These are phyloP conservation scores for Rousettus madagascariensis DNA, from an alignment of 2,797 vertebrate species.

Conservation along the genomic window DNA sequence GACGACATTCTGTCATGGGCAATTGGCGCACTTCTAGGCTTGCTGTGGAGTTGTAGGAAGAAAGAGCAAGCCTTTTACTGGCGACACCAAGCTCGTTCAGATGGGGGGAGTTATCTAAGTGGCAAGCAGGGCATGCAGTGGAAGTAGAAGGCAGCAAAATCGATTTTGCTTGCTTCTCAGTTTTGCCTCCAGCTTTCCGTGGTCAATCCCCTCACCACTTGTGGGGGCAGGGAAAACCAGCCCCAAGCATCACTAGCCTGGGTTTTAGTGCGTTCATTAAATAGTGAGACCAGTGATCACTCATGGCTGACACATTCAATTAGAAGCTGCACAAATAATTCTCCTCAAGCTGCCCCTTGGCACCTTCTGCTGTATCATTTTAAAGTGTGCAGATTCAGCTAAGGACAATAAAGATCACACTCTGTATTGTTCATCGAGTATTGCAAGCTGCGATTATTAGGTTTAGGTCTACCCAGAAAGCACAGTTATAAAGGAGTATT, in stretches of 20 bases:
- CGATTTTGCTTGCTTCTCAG: not conserved
- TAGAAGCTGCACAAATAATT: slow-evolving; percentile 9
- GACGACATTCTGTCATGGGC: not conserved
- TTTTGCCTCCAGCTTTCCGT: not conserved
- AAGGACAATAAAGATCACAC: not conserved
- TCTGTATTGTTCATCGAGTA: not conserved
- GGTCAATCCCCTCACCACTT: not conserved
- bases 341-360: slow-evolving; percentile 15
- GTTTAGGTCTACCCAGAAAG: not conserved
- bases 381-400: not conserved
- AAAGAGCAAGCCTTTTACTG: not conserved
- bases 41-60: not conserved
- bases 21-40: not conserved
- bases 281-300: not conserved
- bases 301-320: slow-evolving; percentile 34
- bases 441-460: not conserved
- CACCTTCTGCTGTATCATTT: not conserved
- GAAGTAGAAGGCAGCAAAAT: not conserved
- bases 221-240: not conserved
- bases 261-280: not conserved
- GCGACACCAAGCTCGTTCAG: not conserved
- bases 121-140: rapidly evolving
- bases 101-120: not conserved
- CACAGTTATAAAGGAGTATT: not conserved
- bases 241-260: not conserved